Conservation (phyloP, 2,113 vertebrate species). For the Oenanthe oenanthe region DNA sequence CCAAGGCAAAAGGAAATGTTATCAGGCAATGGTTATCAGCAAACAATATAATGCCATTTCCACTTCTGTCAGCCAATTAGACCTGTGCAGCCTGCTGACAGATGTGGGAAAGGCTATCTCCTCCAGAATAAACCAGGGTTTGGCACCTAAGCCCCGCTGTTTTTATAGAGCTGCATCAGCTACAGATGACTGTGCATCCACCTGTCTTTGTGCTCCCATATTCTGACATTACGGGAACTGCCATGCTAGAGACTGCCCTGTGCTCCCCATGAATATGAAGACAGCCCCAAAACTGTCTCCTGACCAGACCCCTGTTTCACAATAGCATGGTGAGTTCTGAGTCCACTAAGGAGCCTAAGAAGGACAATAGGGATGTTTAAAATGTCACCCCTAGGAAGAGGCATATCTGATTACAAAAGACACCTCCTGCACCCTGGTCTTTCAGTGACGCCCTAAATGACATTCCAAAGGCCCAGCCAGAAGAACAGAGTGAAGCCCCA, state of each 20-base stretch:
- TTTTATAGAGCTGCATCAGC: not conserved
- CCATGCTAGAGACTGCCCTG: not conserved
- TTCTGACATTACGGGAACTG: not conserved
- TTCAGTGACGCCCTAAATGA: not conserved
- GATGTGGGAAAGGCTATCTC: not conserved
- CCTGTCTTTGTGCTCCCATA: not conserved
- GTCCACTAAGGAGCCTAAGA: not conserved
- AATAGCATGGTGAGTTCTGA: not conserved
- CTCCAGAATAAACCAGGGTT: not conserved
- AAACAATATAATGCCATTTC: conserved; percentile 5
- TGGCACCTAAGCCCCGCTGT: not conserved
- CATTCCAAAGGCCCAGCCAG: not conserved
- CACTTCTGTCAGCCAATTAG: conserved; percentile 16
- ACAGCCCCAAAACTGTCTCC: not conserved
- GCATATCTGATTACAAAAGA: not conserved
- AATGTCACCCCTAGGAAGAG: not conserved
- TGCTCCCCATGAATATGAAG: not conserved
- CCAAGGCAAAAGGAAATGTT: conserved; percentile 44
- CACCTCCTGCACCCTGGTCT: not conserved
- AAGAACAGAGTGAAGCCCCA: not conserved
- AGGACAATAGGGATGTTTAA: not conserved
- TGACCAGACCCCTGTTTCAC: not conserved
- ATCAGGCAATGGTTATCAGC: not conserved
- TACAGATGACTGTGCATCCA: not conserved
- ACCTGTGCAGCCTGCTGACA: not conserved